Conservation (phyloP, 2,888 invertebrate species). For the Oligia latruncula region DNA sequence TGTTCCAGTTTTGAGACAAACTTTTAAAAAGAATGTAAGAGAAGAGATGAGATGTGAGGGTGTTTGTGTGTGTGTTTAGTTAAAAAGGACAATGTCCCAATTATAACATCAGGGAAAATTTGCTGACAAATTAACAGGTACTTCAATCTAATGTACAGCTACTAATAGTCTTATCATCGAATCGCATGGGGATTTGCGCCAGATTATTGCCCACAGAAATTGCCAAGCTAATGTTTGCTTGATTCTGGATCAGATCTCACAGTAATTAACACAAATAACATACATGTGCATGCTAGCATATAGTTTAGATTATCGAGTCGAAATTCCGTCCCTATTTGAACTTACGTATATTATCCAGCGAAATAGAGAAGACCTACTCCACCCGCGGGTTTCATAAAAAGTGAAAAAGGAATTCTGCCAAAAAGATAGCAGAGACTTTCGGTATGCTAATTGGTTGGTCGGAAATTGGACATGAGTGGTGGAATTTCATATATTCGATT, state of each 20-base stretch:
- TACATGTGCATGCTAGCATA: conserved; percentile 4
- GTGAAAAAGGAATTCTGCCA: conserved; percentile 4
- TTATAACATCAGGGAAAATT: not conserved
- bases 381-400: conserved; percentile 10
- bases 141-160: not conserved
- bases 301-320: conserved; percentile 5
- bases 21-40: not conserved
- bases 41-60: not conserved
- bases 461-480: conserved; percentile 20
- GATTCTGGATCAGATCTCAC: conserved; percentile 29
- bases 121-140: not conserved
- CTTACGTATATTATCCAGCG: not conserved
- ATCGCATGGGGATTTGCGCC: conserved; percentile 12
- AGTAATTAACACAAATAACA: conserved; percentile 43
- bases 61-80: not conserved
- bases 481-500: conserved; percentile 6
- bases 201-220: conserved; percentile 21
- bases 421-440: conserved; percentile 36
- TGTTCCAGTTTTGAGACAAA: conserved; percentile 2
- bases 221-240: conserved; percentile 38
- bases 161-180: not conserved
- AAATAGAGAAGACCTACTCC: conserved; percentile 6
- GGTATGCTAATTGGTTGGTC: conserved; percentile 30
- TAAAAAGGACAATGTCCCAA: not conserved
- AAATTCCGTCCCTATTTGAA: not conserved